Base-by-base conservation (phyloP, 2,797 vertebrate genomes). In the Pseudomugil gertrudae region DNA sequence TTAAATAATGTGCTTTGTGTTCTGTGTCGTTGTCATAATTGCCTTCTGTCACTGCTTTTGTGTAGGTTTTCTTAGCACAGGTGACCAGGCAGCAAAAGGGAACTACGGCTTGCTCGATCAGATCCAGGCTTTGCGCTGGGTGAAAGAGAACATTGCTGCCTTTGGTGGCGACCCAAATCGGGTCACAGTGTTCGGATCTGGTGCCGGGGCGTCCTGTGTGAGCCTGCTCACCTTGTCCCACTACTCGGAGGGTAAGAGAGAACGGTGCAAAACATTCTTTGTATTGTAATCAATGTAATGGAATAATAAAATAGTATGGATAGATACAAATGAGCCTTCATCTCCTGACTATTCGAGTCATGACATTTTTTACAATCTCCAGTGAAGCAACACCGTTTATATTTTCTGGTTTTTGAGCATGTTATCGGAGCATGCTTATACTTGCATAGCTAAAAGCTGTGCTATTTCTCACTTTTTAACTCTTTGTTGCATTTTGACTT, bases 71-170 rank as follows among this genome's bases (percentile, higher is more conserved):
- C 88, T 99, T 53, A 99, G 97, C 64, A 99, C 97, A 2, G 97
- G 97, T 0, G 97, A 99, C 84, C 96, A 97, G 90, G 96, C 97
- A 5, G 97, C 97, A 14, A 97, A 97, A 80, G 97, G 97, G 40
- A 99, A 99, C 90, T 98, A 98, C 0, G 97, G 97, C 47, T 86
- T 99, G 58, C 91, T 98, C 84, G 97, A 99, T 68, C 97, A 99
- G 93, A 99, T 99, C 84, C 97, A 98, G 80, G 97, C 97, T 15
- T 90, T 99, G 59, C 94, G 97, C 17, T 99, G 97, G 97, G 95
- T 98, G 10, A 97, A 97, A 89, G 96, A 98, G 92, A 99, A 99
- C 64, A 96, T 97, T 3, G 96, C 94, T 26, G 95, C 95, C 30
- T 98, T 99, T 1, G 96, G 95, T 5, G 97, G 97, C 43, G 97